These are phyloP conservation scores for Sciurus niger DNA, from an alignment of 2,113 vertebrate genomes.

Conservation along the genomic window DNA sequence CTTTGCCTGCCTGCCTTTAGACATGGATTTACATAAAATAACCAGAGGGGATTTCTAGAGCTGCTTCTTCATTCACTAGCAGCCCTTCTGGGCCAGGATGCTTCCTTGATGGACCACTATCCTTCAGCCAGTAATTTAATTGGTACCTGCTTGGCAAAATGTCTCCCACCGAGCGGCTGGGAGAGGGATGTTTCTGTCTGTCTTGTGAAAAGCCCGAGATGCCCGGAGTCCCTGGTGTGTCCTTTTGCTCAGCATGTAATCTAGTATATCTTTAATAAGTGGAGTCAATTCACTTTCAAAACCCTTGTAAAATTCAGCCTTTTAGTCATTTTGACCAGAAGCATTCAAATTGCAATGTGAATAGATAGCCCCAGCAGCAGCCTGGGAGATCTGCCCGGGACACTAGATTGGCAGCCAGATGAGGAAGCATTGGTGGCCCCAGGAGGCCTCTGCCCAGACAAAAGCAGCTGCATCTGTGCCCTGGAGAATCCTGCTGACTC, in stretches of 20 bases:
- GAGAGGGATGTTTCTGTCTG: constrained; percentile 34
- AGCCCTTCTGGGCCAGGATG: constrained; percentile 28
- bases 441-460: constrained; percentile 28
- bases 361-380: background rate
- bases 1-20: constrained; percentile 22
- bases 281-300: constrained; percentile 79
- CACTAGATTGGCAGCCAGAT: background rate
- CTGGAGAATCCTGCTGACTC: constrained; percentile 25
- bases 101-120: background rate
- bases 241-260: constrained; percentile 67
- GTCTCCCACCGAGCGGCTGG: rapidly evolving
- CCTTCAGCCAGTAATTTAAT: constrained; percentile 59
- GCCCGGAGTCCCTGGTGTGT: constrained; percentile 66
- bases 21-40: constrained; percentile 66
- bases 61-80: background rate
- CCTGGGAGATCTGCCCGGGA: constrained; percentile 28
- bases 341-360: constrained; percentile 69
- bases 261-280: constrained; percentile 81
- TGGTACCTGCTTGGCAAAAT: background rate
- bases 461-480: background rate
- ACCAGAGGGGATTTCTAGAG: constrained; percentile 67
- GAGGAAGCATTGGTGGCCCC: background rate
- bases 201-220: background rate
- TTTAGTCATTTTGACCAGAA: constrained; percentile 77
- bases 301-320: constrained; percentile 78